Conservation (phyloP, 1,140 invertebrate species). For the Sycophila sp. region DNA sequence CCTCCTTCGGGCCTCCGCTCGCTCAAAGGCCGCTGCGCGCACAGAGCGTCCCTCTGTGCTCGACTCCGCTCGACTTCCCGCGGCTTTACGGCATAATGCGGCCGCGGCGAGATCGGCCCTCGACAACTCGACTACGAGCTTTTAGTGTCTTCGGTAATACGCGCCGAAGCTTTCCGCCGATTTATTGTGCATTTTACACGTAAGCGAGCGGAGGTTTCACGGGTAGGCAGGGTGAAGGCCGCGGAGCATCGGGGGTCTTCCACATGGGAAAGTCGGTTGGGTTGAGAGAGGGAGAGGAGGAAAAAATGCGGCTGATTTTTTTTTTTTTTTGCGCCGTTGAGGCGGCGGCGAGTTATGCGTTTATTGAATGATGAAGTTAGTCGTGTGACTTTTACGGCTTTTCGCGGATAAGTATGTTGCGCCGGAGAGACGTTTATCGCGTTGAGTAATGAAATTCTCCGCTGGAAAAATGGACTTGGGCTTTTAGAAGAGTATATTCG, state of each 20-base stretch:
- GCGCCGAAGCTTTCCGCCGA: conserved; percentile 40
- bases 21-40: conserved; percentile 19
- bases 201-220: conserved; percentile 17
- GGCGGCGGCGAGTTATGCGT: no score
- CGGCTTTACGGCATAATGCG: conserved; percentile 46
- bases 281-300: neutral
- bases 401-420: neutral
- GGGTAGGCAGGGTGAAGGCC: no score
- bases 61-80: neutral
- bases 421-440: neutral
- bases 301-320: no score
- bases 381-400: neutral
- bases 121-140: conserved; percentile 38
- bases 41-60: neutral
- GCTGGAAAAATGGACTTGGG: no score
- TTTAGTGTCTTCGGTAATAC: conserved; percentile 45
- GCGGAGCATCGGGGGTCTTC: no score
- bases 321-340: no score
- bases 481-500: no score
- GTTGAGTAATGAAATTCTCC: no score
- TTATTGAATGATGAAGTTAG: no score
- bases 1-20: neutral
- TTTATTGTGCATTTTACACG: conserved; percentile 47
- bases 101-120: neutral
- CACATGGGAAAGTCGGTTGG: neutral